phyloP scores from a whole-genome alignment of 2,888 invertebrate species.

The Phragmatobia fuliginosa region DNA sequence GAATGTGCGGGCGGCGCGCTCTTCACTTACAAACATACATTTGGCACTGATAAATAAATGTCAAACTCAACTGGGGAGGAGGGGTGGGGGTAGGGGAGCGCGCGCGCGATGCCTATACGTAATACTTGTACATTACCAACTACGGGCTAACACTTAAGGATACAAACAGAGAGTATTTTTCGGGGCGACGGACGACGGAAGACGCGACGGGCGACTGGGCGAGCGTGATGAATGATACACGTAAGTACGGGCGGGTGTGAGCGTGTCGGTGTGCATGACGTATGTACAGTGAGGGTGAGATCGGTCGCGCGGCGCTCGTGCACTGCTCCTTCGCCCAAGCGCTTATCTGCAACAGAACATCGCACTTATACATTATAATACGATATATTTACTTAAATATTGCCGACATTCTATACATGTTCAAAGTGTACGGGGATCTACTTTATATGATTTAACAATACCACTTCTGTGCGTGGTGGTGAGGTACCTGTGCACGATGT shows the following conservation, averaged over 20 bases:
- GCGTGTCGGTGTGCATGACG: conserved; percentile 1
- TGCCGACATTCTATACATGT: too few species aligned
- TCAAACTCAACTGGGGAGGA: conserved; percentile 9
- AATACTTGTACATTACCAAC: conserved; percentile 23
- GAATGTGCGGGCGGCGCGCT: background rate
- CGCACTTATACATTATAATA: too few species aligned
- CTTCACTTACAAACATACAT: conserved; percentile 55
- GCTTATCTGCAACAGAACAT: conserved; percentile 11
- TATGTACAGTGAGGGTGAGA: conserved; percentile 5
- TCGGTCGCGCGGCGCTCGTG: background rate
- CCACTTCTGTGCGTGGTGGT: background rate
- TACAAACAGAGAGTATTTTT: conserved; percentile 21
- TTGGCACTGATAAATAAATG: conserved; percentile 67
- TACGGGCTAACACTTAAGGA: conserved; percentile 19
- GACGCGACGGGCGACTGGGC: too few species aligned
- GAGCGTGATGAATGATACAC: too few species aligned
- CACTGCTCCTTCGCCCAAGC: background rate
- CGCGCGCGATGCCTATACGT: conserved; percentile 8
- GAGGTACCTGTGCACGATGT: conserved; percentile 89
- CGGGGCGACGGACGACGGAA: too few species aligned
- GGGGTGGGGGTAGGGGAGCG: background rate
- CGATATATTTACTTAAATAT: too few species aligned
- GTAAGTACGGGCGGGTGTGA: conserved; percentile 13
- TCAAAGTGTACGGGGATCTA: too few species aligned
- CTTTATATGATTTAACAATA: too few species aligned